Evolutionary conservation across 2,797 vertebrate genomes (phyloP).

Genomic region (Morus bassanus): DNA sequence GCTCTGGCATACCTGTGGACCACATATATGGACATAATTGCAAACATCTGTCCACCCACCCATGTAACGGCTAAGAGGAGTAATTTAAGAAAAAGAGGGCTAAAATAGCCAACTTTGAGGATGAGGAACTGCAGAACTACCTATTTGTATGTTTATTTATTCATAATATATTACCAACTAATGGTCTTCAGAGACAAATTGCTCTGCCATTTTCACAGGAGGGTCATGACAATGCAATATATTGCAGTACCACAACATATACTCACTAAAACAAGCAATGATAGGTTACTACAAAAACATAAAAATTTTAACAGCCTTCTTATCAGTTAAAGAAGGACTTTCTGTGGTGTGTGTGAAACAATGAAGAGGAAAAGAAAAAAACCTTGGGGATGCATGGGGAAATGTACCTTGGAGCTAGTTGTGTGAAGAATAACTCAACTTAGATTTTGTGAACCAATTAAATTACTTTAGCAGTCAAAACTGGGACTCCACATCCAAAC

Average conservation of each 20-base stretch:
- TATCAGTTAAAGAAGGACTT: background rate
- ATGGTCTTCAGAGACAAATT: background rate
- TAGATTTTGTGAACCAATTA: background rate
- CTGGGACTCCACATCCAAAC: background rate
- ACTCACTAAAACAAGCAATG: background rate
- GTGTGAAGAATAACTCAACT: background rate
- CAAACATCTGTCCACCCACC: slow-evolving; percentile 78
- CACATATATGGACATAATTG: slow-evolving; percentile 77
- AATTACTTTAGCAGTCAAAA: background rate
- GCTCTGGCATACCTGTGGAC: slow-evolving; percentile 77
- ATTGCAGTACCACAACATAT: background rate
- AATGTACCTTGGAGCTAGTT: background rate
- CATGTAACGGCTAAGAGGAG: slow-evolving; percentile 59
- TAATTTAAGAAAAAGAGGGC: slow-evolving; percentile 62
- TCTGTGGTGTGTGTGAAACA: background rate
- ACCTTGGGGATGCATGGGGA: background rate
- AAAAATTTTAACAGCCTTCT: background rate
- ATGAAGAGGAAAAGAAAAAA: background rate
- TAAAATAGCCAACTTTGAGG: slow-evolving; percentile 59
- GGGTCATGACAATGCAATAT: background rate
- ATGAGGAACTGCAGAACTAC: slow-evolving; percentile 33
- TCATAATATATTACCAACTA: slow-evolving; percentile 42
- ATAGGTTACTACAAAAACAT: background rate
- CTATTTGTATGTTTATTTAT: slow-evolving; percentile 46
- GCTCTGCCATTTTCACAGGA: background rate